phyloP scores from a whole-genome alignment of 92 coral and sea anemone species.

The Chrysogorgia sp. region DNA sequence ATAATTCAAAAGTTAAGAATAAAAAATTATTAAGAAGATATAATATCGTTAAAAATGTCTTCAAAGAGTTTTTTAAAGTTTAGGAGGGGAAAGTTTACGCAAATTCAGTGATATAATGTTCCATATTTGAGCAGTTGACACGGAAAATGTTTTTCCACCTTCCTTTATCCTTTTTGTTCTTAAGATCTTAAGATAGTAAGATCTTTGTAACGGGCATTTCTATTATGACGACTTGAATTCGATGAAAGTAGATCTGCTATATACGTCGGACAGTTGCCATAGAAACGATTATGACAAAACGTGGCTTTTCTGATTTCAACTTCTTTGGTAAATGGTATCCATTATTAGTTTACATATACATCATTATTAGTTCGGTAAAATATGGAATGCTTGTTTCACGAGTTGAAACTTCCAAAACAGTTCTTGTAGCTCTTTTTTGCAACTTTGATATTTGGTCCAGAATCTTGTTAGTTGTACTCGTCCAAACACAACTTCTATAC shows the following conservation, averaged over 20 bases:
- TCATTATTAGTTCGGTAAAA: not conserved
- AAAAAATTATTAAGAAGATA: too few species aligned
- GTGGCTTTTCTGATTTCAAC: slow-evolving; percentile 17
- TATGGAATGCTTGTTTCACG: slow-evolving; percentile 1
- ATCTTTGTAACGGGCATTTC: not conserved
- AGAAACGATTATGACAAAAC: not conserved
- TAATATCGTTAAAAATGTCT: too few species aligned
- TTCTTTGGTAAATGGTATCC: slow-evolving; percentile 8
- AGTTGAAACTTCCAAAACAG: not conserved
- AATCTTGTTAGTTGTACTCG: slow-evolving; percentile 1
- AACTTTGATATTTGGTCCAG: slow-evolving; percentile 1
- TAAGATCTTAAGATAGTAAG: not conserved
- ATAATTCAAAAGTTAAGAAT: too few species aligned
- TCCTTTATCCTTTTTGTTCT: not conserved
- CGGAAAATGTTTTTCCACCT: slow-evolving; percentile 2
- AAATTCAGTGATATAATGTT: not conserved
- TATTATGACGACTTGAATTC: not conserved
- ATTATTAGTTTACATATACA: too few species aligned
- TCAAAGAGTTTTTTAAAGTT: not conserved
- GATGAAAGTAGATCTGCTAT: not conserved
- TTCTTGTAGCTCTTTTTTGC: not conserved
- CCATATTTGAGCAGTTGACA: not conserved
- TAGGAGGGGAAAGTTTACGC: not conserved
- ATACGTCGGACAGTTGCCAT: not conserved
- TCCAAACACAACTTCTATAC: slow-evolving; percentile 8